Evolutionary conservation across 2,113 vertebrate genomes (phyloP), one percentile per base, ranked within the genome.

Genomic region (Sinocyclocheilus rhinocerous): DNA sequence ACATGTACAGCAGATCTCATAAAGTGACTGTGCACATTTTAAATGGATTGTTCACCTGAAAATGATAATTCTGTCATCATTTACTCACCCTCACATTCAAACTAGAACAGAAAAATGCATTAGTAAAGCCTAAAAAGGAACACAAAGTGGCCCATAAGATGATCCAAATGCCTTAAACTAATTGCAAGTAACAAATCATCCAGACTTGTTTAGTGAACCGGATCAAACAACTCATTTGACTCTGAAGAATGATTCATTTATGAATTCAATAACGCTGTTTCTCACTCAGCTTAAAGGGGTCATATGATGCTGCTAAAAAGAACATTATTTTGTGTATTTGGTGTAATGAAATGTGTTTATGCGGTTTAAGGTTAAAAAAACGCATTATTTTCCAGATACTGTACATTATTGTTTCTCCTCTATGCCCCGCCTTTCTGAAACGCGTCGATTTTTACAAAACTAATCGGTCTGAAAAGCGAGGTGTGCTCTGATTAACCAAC

Each of bases 1-100:
- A 88, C 86, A 87, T 89, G 76, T 91, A 87, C 91, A 89, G 69
- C 22, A 48, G 36, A 20, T 70, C 42, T 55, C 29, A 65, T 65
- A n/a, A 85, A 76, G 57, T 42, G 15, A 36, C 26, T 76, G 1
- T 29, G n/a, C 22, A 29, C 26, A 52, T 52, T 70, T 70, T 33
- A 90, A 84, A 90, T 87, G 73, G 87, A 48, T 48, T 48, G 42
- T 8, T 24, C 42, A 42, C 36, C 6, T 22, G 89, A 78, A 78
- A 78, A 57, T 77, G 0, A 77, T 52, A 18, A n/a, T 73, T 24
- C 72, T 45, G 42, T 75, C 42, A 48, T 75, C 22, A 48, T 48
- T 48, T 48, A 24, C 22, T 48, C 72, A 48, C 39, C 22, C 6
- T 48, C 42, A 24, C 0, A 22, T 72, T 22, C 36, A 72, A 42